Base-by-base conservation (phyloP, 2,797 vertebrate species). In the Microctenopoma stevenorrisi region DNA sequence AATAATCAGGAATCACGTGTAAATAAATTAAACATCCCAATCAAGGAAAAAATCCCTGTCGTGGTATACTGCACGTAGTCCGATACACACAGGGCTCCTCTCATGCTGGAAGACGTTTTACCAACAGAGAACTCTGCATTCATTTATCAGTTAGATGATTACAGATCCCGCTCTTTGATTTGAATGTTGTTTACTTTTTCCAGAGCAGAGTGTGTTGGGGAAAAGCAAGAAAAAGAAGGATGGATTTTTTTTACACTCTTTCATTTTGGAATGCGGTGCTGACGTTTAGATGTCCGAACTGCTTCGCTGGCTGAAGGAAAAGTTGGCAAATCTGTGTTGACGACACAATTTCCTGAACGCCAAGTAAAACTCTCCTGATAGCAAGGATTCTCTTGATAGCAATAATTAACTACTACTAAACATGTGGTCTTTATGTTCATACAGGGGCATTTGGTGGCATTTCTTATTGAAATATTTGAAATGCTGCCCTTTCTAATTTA, bases 81-180 rank as follows among this genome's bases (percentile, higher is more conserved):
- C 38, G 48, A 52, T 14, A 71, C 7, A 11, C 30, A 47, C 14
- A 52, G n/a, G 51, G 37, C 48, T 66, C 52, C 68, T 64, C 72
- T 62, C 14, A 65, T 71, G 60, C 51, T 46, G 12, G 52, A 73
- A 70, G 76, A 71, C 43, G 53, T 79, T 85, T 81, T 86, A 83
- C 65, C 76, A 79, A 64, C 60, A 72, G 84, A 83, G 62, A 87
- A 22, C 60, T 15, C 52, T 61, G 68, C 79, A 61, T 72, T 82
- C 26, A 87, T 88, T 86, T 68, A 87, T 83, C 80, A 80, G 72
- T 59, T 53, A 69, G 78, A 79, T 71, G 77, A 81, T 75, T 86
- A 77, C 54, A 83, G 68, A 79, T 68, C 56, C 61, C 60, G 49
- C 30, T 64, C 65, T 76, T 83, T 16, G 15, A 81, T 86, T 74